A percentile compares a stretch with the other conserved stretches of the same genome.
Evolutionary conservation across 2,113 vertebrate genomes (phyloP).

Genomic region (Peucedramus taeniatus): DNA sequence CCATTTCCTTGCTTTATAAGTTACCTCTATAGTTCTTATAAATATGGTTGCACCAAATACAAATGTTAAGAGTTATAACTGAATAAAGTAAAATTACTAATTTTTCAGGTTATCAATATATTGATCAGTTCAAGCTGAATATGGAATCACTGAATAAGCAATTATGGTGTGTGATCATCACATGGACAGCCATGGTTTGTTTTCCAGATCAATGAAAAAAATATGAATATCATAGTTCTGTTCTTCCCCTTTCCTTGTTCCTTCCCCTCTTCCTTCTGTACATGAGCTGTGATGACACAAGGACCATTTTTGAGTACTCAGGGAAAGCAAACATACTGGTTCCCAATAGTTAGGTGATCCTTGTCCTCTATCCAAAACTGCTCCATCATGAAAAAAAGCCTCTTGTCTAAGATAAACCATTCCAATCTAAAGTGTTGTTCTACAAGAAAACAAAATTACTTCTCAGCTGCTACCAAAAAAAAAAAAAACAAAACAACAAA

Average conservation of each 20-base stretch:
- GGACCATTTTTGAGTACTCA: neutral
- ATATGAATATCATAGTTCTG: neutral
- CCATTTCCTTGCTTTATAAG: neutral
- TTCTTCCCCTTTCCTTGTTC: neutral
- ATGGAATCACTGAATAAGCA: neutral
- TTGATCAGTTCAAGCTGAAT: neutral
- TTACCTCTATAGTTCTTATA: neutral
- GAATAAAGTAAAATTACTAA: neutral
- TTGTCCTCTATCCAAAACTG: neutral
- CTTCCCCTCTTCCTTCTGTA: neutral
- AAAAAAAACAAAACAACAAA: no score
- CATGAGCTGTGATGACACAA: neutral
- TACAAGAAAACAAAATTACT: neutral
- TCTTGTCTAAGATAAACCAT: neutral
- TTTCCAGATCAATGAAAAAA: neutral
- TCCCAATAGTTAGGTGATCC: neutral
- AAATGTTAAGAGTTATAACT: neutral
- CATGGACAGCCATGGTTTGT: neutral
- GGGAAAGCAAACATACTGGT: neutral
- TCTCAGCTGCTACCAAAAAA: neutral
- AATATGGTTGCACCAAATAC: neutral
- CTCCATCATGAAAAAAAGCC: neutral
- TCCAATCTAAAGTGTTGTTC: neutral
- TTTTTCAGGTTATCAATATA: neutral
- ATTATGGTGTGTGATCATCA: neutral